Percentiles rank a stretch among this genome's conserved stretches.
Evolutionary conservation across 92 coral and sea anemone species (phyloP).

Genomic region (Hydrozoanthus gracilis): DNA sequence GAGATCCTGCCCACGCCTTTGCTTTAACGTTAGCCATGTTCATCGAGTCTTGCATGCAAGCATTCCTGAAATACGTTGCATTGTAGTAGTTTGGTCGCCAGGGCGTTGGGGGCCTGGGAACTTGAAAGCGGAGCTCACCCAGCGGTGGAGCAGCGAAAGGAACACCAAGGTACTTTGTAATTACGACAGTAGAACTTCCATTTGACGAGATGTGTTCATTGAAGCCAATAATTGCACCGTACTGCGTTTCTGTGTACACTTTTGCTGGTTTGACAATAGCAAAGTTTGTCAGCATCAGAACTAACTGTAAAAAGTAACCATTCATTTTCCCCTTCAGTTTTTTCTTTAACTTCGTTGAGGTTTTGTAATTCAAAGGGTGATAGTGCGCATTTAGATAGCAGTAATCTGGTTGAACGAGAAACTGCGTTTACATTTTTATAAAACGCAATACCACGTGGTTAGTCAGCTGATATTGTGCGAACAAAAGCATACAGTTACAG

Average conservation of each 20-base stretch:
- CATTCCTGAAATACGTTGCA: constrained; percentile 62
- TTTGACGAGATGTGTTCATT: constrained; percentile 23
- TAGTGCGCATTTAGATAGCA: background rate
- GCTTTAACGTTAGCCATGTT: background rate
- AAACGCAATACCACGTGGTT: background rate
- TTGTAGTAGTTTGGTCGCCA: constrained; percentile 60
- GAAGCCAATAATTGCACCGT: constrained; percentile 50
- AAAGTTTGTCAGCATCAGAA: background rate
- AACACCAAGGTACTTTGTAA: constrained; percentile 55
- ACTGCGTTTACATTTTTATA: background rate
- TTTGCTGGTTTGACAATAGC: background rate
- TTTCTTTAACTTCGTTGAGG: background rate
- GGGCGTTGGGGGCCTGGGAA: constrained; percentile 49
- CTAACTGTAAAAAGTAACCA: background rate
- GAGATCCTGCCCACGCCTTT: background rate
- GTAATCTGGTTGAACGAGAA: constrained; percentile 11
- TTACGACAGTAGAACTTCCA: constrained; percentile 18
- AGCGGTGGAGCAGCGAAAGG: constrained; percentile 71
- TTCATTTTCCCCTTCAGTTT: background rate
- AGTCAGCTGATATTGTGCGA: background rate
- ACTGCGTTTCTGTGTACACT: constrained; percentile 34
- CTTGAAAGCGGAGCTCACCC: constrained; percentile 55
- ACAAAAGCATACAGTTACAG: background rate
- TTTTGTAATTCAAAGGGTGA: background rate
- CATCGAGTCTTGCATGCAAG: constrained; percentile 49